Evolutionary conservation across 2,113 vertebrate genomes (phyloP).

Genomic region (Anoplopoma fimbria): DNA sequence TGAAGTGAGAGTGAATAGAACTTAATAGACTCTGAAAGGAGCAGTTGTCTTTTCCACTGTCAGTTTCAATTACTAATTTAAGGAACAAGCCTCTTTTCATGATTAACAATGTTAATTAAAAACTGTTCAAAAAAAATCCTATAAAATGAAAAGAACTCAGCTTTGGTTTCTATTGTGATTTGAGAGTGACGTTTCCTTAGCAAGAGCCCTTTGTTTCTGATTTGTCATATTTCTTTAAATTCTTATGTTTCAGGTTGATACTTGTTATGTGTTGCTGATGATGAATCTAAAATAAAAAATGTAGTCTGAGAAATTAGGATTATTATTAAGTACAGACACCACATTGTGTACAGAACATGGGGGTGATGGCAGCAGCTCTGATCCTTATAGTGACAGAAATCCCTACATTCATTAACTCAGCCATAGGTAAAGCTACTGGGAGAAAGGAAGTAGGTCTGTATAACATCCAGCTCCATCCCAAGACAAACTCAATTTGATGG

Average conservation of each 20-base stretch:
- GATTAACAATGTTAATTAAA: slow-evolving; percentile 53
- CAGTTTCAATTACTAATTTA: slow-evolving; percentile 56
- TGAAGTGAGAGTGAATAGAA: slow-evolving; percentile 40
- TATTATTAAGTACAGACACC: slow-evolving; percentile 26
- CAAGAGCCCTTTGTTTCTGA: slow-evolving; percentile 26
- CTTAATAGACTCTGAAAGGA: slow-evolving; percentile 49
- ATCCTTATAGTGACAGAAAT: slow-evolving; percentile 4
- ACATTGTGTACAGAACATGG: slow-evolving; percentile 7
- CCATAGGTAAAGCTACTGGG: not conserved
- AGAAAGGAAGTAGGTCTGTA: not conserved
- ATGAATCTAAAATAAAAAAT: slow-evolving; percentile 23
- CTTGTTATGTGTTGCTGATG: not conserved
- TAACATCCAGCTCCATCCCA: not conserved
- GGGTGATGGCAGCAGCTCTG: slow-evolving; percentile 9
- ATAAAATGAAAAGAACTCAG: slow-evolving; percentile 19
- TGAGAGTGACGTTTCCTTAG: slow-evolving; percentile 36
- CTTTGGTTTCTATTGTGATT: slow-evolving; percentile 39
- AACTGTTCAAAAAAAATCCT: slow-evolving; percentile 19
- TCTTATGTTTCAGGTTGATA: slow-evolving; percentile 5
- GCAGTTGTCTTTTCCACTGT: slow-evolving; percentile 46
- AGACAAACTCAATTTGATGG: not conserved
- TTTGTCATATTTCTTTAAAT: slow-evolving; percentile 29
- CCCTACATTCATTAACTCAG: not conserved
- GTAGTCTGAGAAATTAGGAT: slow-evolving; percentile 31
- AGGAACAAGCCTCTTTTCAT: slow-evolving; percentile 41